Evolutionary conservation across 2,113 vertebrate genomes (phyloP), one percentile per base, ranked within the genome.

Genomic region (Anhinga anhinga): DNA sequence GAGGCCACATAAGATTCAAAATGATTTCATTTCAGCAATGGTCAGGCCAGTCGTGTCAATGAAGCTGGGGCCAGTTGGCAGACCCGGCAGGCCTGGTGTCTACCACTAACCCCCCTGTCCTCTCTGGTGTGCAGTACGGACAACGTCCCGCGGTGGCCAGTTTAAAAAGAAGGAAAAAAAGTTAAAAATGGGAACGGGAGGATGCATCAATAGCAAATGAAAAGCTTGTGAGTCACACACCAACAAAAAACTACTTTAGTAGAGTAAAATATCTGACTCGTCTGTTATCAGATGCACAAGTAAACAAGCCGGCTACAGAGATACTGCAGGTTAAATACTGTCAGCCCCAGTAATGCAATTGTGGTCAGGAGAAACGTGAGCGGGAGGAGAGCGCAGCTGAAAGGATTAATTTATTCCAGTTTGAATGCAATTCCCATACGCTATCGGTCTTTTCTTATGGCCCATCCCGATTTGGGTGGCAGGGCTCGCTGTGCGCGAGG

Each of bases 381-480:
- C 26, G 40, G 23, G 49, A 85, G 84, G 52, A 29, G 42, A 56
- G 29, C 0, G 0, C 58, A 25, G 65, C 85, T 15, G 72, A 8
- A 65, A 63, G 52, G 45, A 47, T 11, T 47, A 30, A 32, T 44
- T 27, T 17, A 32, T 74, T 36, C 61, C 53, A 29, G 3, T n/a
- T 2, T 17, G 50, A 50, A 30, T 15, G 58, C 70, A 86, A 13
- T 17, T 21, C 82, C 55, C 42, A 1, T 38, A n/a, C 3, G 11
- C 18, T 58, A 50, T 11, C 62, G 15, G 22, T 15, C 76, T 84
- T 29, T 44, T 9, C 61, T 71, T 21, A 5, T 0, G 47, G 77
- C 55, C 63, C 42, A 5, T 50, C 63, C 45, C 0, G 3, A 2
- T 1, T 1, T 7, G 50, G 30, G 25, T 0, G 1, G 11, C 32